Percentiles rank a stretch among this genome's conserved stretches.
Conservation (phyloP, 1,140 invertebrate genomes). For the Sminthurinus signatus region DNA sequence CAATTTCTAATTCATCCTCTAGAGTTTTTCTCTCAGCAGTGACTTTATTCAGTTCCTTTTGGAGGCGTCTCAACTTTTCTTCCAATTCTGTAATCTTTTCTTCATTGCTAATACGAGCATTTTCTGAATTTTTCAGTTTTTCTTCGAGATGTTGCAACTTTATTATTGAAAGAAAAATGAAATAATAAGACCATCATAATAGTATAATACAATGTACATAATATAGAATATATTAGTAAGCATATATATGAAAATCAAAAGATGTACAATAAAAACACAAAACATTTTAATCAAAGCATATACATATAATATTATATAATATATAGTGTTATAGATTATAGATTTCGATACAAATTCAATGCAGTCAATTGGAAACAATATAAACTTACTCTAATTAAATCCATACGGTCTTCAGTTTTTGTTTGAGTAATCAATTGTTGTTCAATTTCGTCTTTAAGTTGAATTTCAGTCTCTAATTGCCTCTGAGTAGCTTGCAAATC, state of each 20-base stretch:
- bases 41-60: background rate
- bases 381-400: background rate
- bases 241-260: too few species aligned
- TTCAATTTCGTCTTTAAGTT: background rate
- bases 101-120: background rate
- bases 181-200: background rate
- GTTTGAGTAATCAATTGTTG: background rate
- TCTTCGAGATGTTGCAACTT: background rate
- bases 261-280: background rate
- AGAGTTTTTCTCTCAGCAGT: background rate
- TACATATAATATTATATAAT: background rate
- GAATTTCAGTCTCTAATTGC: background rate
- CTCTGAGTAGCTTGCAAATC: background rate
- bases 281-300: background rate
- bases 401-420: background rate
- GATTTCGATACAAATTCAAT: background rate
- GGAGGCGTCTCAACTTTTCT: background rate
- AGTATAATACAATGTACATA: background rate
- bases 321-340: background rate
- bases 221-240: background rate
- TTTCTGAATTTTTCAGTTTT: slow-evolving; percentile 18
- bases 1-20: background rate
- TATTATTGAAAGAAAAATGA: background rate
- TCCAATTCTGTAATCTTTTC: background rate
- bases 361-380: background rate